These are phyloP conservation scores for Podiceps cristatus DNA, from an alignment of 2,113 vertebrate species.

Conservation along the genomic window DNA sequence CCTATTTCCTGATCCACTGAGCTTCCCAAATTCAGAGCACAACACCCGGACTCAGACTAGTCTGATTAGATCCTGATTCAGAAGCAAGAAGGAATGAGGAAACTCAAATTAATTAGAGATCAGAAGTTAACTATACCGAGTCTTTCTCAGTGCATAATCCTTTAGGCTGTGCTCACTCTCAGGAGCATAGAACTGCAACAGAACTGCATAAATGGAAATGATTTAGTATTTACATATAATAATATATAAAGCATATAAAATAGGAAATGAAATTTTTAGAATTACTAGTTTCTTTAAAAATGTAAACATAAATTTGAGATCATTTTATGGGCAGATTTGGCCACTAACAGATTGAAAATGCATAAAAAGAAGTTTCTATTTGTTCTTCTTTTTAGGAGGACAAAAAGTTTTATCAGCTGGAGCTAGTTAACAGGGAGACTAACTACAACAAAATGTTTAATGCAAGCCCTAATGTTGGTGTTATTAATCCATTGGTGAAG, in stretches of 20 bases:
- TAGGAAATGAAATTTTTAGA: slow-evolving; percentile 21
- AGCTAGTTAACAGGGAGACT: slow-evolving; percentile 98
- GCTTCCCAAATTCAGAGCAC: background rate
- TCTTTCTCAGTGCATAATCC: background rate
- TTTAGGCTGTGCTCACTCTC: background rate
- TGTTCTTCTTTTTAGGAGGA: slow-evolving; percentile 89
- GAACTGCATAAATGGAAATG: background rate
- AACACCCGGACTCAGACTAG: background rate
- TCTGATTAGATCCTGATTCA: background rate
- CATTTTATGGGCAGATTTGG: slow-evolving; percentile 25
- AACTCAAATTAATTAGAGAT: background rate
- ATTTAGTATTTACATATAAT: background rate
- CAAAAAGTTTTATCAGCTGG: slow-evolving; percentile 99
- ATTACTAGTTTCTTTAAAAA: slow-evolving; percentile 8
- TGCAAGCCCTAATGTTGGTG: slow-evolving; percentile 95
- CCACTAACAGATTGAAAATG: slow-evolving; percentile 32
- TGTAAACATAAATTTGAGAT: background rate
- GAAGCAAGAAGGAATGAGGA: background rate
- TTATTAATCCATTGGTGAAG: slow-evolving; percentile 98
- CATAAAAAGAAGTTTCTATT: slow-evolving; percentile 78
- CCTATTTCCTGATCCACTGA: background rate
- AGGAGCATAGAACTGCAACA: background rate
- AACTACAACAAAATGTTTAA: slow-evolving; percentile 99
- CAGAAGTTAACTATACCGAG: background rate
- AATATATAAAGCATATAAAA: slow-evolving; percentile 1